These are phyloP conservation scores for Mamestra brassicae DNA, from an alignment of 2,888 invertebrate species.

Conservation along the genomic window DNA sequence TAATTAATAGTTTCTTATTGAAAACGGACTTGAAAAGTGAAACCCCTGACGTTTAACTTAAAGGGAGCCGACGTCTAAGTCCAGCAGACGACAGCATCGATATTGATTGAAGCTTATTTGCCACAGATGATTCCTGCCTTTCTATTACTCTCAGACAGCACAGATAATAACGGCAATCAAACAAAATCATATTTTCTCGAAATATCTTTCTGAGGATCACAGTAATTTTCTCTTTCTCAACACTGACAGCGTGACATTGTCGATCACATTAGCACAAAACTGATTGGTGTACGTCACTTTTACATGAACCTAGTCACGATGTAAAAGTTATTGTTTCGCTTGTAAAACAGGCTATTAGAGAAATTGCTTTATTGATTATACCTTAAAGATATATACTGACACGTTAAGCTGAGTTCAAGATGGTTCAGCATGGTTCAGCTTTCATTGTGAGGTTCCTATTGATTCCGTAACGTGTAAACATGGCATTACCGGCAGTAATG, in stretches of 20 bases:
- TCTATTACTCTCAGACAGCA: conserved; percentile 60
- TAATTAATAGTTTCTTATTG: conserved; percentile 33
- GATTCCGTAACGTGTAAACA: conserved; percentile 47
- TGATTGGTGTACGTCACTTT: conserved; percentile 39
- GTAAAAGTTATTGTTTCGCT: conserved; percentile 36
- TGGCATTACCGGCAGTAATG: conserved; percentile 39
- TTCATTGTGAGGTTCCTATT: conserved; percentile 31
- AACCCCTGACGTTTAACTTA: conserved; percentile 9
- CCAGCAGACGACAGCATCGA: conserved; percentile 14
- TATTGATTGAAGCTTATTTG: conserved; percentile 54
- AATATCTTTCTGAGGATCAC: conserved; percentile 66
- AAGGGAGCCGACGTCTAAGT: conserved; percentile 17
- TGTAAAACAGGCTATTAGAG: conserved; percentile 56
- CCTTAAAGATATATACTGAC: conserved; percentile 23
- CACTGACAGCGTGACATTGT: conserved; percentile 66
- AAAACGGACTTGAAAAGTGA: conserved; percentile 31
- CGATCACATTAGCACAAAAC: conserved; percentile 52
- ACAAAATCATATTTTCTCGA: conserved; percentile 65
- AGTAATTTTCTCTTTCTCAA: conserved; percentile 74
- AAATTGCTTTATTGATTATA: conserved; percentile 54
- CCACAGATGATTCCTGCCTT: conserved; percentile 44
- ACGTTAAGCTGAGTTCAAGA: conserved; percentile 33
- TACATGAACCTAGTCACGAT: conserved; percentile 58
- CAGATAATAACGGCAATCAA: conserved; percentile 69
- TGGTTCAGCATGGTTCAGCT: conserved; percentile 26